Base-by-base conservation (phyloP, 2,113 vertebrate species). In the Pantherophis guttatus region DNA sequence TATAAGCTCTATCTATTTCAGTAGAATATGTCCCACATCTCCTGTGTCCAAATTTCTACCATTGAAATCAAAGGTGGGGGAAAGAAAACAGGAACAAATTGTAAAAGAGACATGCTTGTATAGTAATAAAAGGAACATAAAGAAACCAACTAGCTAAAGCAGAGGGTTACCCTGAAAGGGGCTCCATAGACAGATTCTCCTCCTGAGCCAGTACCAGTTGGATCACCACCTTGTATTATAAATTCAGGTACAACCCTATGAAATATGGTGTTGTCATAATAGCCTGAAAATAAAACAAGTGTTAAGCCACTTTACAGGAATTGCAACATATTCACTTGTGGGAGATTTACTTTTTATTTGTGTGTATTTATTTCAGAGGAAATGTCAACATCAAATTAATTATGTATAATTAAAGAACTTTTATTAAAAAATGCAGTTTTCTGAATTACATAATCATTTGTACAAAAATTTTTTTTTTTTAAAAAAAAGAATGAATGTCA, bases 161-260 rank as follows among this genome's bases (percentile, higher is more conserved):
- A 93, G 23, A 94, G 12, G 59, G 48, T 10, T 90, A 99, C 99
- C 98, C 98, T 99, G 96, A 99, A 99, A 1, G 99, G 98, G 1
- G 97, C 97, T 53, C 99, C 99, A 57, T 99, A 99, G 70, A 99
- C 93, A 5, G 99, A 99, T 52, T 99, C 99, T 94, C 99, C 99
- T 10, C 99, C 99, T n/a, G 96, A 94, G 19, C 99, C 99, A 7
- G 98, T 99, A 86, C 99, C 99, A 57, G 98, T 99, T 21, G 99
- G 99, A 96, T 99, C 99, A 87, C 99, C 99, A 0, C 99, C 99
- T 96, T 99, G 99, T 57, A 99, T 97, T 93, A 99, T 99, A 96
- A 99, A 99, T 0, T 98, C 99, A 55, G 97, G 98, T 3, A 99
- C 99, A 95, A 99, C 99, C 94, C 99, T 97, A 94, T 99, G 99